Percentiles rank a stretch among this genome's conserved stretches.
phyloP scores from a whole-genome alignment of 2,797 vertebrate species.

The Semaprochilodus insignis region DNA sequence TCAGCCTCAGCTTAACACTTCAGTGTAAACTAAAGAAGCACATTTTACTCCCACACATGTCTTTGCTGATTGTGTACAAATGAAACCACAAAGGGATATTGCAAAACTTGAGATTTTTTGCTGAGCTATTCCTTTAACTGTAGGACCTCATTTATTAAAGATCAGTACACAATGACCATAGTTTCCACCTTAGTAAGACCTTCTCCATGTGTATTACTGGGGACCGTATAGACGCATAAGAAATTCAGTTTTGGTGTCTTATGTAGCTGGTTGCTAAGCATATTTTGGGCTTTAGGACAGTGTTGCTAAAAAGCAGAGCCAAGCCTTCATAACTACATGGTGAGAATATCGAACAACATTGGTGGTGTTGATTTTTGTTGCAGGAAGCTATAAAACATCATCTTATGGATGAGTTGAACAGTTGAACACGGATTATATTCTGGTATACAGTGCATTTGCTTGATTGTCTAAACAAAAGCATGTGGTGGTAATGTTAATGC shows the following conservation, averaged over 20 bases:
- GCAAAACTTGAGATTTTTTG: neutral
- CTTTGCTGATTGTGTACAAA: neutral
- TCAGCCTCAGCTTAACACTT: neutral
- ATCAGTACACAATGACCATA: slow-evolving; percentile 45
- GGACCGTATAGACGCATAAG: slow-evolving; percentile 10
- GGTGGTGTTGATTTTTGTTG: neutral
- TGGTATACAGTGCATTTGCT: slow-evolving; percentile 51
- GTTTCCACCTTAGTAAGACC: slow-evolving; percentile 46
- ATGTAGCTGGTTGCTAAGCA: neutral
- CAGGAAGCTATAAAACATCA: slow-evolving; percentile 12
- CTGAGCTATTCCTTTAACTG: neutral
- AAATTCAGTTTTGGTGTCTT: neutral
- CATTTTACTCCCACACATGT: neutral
- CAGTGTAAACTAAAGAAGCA: neutral
- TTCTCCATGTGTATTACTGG: slow-evolving; percentile 4
- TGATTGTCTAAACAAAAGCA: slow-evolving; percentile 55
- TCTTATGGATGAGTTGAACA: slow-evolving; percentile 13
- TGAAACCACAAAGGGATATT: too few relatives aligned
- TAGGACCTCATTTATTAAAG: slow-evolving; percentile 35
- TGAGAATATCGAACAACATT: neutral
- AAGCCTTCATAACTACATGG: neutral
- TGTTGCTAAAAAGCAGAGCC: neutral
- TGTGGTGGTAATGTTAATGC: slow-evolving; percentile 39
- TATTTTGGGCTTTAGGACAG: neutral
- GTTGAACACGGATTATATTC: slow-evolving; percentile 28